These are phyloP conservation scores for Anthonomus grandis DNA, from an alignment of 1,140 invertebrate genomes.

Conservation along the genomic window DNA sequence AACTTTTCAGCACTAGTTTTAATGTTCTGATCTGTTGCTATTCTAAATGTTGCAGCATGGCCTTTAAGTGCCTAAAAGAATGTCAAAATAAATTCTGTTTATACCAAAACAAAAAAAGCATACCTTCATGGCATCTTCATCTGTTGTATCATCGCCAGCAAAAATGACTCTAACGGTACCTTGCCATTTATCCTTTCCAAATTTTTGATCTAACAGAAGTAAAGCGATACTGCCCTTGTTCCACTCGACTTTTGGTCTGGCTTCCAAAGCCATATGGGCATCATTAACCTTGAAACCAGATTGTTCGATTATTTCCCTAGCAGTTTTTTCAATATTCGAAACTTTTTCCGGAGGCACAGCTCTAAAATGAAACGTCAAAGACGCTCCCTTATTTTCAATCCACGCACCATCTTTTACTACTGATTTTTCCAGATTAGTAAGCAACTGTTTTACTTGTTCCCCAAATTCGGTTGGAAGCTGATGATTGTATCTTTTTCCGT, in stretches of 20 bases:
- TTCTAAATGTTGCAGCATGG: slow-evolving; percentile 26
- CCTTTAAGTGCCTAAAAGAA: slow-evolving; percentile 26
- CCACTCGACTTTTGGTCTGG: slow-evolving; percentile 31
- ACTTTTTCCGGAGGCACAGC: slow-evolving; percentile 22
- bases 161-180: slow-evolving; percentile 30
- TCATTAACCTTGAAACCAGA: slow-evolving; percentile 29
- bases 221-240: slow-evolving; percentile 31
- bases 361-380: slow-evolving; percentile 32
- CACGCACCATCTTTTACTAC: slow-evolving; percentile 30
- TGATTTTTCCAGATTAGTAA: slow-evolving; percentile 24
- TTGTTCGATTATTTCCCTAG: slow-evolving; percentile 25
- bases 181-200: slow-evolving; percentile 25
- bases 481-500: slow-evolving; percentile 27
- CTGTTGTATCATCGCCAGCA: slow-evolving; percentile 33
- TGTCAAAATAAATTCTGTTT: not conserved
- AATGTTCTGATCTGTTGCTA: slow-evolving; percentile 13
- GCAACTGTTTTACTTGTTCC: slow-evolving; percentile 23
- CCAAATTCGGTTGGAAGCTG: slow-evolving; percentile 28
- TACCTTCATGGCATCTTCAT: slow-evolving; percentile 33
- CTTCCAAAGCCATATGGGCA: slow-evolving; percentile 31
- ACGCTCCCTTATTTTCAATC: slow-evolving; percentile 32
- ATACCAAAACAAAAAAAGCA: not conserved
- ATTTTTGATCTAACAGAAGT: slow-evolving; percentile 22
- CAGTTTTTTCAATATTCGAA: slow-evolving; percentile 20
- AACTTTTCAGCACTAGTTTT: slow-evolving; percentile 26